Base-by-base conservation (phyloP, 2,888 invertebrate genomes). In the Ochropacha duplaris region DNA sequence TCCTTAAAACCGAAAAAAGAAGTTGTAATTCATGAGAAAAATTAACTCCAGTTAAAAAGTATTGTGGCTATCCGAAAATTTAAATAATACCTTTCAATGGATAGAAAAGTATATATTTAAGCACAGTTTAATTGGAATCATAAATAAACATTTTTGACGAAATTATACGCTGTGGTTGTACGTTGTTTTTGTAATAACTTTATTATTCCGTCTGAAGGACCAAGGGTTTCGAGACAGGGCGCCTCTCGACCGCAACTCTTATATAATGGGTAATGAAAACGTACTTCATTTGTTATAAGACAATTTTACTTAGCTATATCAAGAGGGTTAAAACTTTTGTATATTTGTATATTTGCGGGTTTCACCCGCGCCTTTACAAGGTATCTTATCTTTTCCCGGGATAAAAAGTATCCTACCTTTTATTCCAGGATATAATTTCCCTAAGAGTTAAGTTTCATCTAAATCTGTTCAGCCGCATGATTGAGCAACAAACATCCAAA, bases 151-250 rank as follows among this genome's bases (percentile, higher is more conserved):
- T 44, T 9, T n/a, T 44, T 9, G 16, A 14, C 2, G 5, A 44
- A 44, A 19, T 44, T 9, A 19, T 44, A 44, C 6, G 44, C 8
- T 2, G n/a, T n/a, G 44, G 19, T 6, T 9, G 44, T 44, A 44
- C 44, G 19, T 44, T 44, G 9, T 19, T 44, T 24, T 62, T 56
- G 44, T 31, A 55, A 49, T 49, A 55, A 54, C 60, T 66, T 69
- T 66, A 69, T 66, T 66, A 69, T 66, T 62, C 66, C 28, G 60
- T 62, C 63, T 62, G 57, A 62, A 62, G 52, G 54, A 59, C 55
- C 36, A 56, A 52, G 52, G 60, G 62, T 54, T 54, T 54, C 61
- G 52, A 59, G 50, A 57, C 19, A 44, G 19, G 19, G n/a, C n/a
- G 39, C 39, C 16, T n/a, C 44, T 44, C 44, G 19, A 44, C 44